Conservation (phyloP, 2,797 vertebrate genomes). For the Microchirus variegatus region DNA sequence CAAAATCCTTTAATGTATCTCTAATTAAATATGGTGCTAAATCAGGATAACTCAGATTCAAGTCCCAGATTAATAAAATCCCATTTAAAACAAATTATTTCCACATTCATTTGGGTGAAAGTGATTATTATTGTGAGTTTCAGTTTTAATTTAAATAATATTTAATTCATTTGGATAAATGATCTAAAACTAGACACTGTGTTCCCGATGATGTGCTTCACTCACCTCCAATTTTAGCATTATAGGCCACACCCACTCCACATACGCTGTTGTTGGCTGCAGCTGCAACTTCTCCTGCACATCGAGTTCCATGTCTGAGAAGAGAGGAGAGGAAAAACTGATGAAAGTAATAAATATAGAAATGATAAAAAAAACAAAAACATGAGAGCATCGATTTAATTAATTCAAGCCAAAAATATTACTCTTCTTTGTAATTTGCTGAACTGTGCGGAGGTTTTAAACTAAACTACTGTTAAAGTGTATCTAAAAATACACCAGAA, state of each 20-base stretch:
- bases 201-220: background rate
- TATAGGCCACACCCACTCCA: conserved; percentile 93
- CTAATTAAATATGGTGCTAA: conserved; percentile 15
- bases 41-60: conserved; percentile 5
- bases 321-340: conserved; percentile 15
- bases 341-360: conserved; percentile 9
- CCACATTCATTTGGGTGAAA: conserved; percentile 5
- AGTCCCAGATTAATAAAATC: background rate
- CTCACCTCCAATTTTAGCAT: conserved; percentile 90
- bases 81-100: conserved; percentile 7
- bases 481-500: conserved; percentile 27
- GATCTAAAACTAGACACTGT: conserved; percentile 2
- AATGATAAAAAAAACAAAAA: conserved; percentile 2
- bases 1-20: background rate
- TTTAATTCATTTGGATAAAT: conserved; percentile 6
- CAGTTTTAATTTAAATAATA: conserved; percentile 2
- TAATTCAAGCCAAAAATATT: conserved; percentile 10
- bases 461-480: conserved; percentile 25
- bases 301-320: conserved; percentile 93
- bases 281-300: conserved; percentile 94
- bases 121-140: background rate
- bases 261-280: conserved; percentile 94
- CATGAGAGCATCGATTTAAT: background rate
- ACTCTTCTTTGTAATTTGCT: conserved; percentile 3
- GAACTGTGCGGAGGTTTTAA: conserved; percentile 20